Percentiles rank a stretch among this genome's conserved stretches.
phyloP scores from a whole-genome alignment of 30 jellyfish, hydroid and myxozoan genomes.

The Clytia hemisphaerica region DNA sequence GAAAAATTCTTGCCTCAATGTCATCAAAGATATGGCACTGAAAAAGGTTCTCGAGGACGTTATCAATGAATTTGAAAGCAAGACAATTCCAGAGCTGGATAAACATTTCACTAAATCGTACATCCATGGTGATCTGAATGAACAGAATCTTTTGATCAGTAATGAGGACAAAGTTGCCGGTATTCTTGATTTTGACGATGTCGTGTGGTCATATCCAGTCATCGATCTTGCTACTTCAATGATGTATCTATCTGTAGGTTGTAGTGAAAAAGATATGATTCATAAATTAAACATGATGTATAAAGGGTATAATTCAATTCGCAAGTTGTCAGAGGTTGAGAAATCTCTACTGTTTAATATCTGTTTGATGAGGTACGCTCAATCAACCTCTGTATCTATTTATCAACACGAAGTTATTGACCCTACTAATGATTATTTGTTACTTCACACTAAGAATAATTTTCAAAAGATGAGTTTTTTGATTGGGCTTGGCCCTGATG shows the following conservation, averaged over 20 bases:
- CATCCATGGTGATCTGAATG: slow-evolving; percentile 29
- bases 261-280: neutral
- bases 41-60: neutral
- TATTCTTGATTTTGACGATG: slow-evolving; percentile 25
- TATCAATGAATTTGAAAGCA: neutral
- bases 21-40: neutral
- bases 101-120: slow-evolving; percentile 11
- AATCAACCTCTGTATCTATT: neutral
- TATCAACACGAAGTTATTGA: slow-evolving; percentile 12
- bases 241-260: slow-evolving; percentile 8
- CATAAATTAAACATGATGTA: neutral
- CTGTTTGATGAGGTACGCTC: neutral
- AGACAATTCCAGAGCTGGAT: neutral
- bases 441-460: neutral
- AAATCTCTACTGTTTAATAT: neutral
- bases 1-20: too few relatives aligned
- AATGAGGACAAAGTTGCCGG: slow-evolving; percentile 4
- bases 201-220: slow-evolving; percentile 9
- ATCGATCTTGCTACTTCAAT: slow-evolving; percentile 29
- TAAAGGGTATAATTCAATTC: slow-evolving; percentile 10
- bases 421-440: slow-evolving; percentile 22
- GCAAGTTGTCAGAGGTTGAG: neutral
- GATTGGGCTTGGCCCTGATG: too few relatives aligned
- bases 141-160: slow-evolving; percentile 7
- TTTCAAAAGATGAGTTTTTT: too few relatives aligned